These are phyloP conservation scores for Tuta absoluta DNA, from an alignment of 2,888 invertebrate species.

Conservation along the genomic window DNA sequence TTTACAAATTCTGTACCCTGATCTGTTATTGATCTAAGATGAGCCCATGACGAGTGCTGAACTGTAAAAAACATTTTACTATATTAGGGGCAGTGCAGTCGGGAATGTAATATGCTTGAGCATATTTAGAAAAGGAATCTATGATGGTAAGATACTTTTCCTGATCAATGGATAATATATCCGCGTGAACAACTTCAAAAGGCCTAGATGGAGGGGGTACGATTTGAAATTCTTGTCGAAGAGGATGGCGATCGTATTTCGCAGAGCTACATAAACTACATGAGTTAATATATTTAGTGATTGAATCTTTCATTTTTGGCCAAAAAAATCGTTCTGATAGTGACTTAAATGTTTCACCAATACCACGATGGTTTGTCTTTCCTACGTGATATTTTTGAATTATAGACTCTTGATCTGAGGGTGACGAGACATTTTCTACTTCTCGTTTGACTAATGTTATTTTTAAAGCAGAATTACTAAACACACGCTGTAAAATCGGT, in stretches of 20 bases:
- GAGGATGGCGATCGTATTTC: conserved; percentile 14
- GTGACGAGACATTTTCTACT: conserved; percentile 5
- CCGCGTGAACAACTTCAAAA: neutral
- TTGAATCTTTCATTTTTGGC: conserved; percentile 24
- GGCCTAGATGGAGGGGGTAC: conserved; percentile 18
- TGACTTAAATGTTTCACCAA: conserved; percentile 18
- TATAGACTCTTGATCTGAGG: conserved; percentile 1
- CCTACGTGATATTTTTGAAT: conserved; percentile 25
- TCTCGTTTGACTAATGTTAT: conserved; percentile 11
- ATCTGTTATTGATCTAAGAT: neutral
- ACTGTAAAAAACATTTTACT: conserved; percentile 12
- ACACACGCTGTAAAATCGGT: conserved; percentile 2
- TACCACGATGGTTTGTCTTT: conserved; percentile 27
- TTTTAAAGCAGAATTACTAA: neutral
- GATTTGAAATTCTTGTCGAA: neutral
- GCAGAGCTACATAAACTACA: neutral
- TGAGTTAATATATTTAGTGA: conserved; percentile 15
- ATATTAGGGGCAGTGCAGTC: conserved; percentile 6
- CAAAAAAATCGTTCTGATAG: conserved; percentile 22
- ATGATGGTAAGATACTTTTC: conserved; percentile 4
- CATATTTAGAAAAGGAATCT: neutral
- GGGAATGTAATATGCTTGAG: conserved; percentile 5
- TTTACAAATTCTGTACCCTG: conserved; percentile 15
- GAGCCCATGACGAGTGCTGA: conserved; percentile 9
- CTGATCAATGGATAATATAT: conserved; percentile 7